phyloP scores from a whole-genome alignment of 2,888 invertebrate genomes.

The Drosophila meridionalis region DNA sequence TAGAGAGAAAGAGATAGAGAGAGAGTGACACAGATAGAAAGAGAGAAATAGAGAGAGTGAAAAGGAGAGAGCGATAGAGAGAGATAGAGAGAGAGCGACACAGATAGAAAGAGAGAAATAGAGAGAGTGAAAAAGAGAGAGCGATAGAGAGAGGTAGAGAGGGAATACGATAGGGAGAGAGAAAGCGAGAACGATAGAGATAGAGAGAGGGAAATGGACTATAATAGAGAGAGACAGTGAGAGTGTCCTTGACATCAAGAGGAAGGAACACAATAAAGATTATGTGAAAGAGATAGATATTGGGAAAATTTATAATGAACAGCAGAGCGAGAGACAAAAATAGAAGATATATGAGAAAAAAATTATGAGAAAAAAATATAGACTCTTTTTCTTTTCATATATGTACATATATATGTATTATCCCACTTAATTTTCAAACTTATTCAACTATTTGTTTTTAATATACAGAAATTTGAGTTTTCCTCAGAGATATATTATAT shows the following conservation, averaged over 20 bases:
- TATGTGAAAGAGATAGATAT: not conserved
- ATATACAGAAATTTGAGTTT: not conserved
- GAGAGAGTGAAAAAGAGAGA: too few species aligned
- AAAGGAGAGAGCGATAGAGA: not conserved
- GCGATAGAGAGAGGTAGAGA: not conserved
- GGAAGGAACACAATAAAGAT: not conserved
- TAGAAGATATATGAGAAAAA: not conserved
- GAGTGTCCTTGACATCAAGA: not conserved
- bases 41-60: too few species aligned
- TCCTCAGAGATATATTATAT: not conserved
- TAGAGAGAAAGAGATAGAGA: not conserved
- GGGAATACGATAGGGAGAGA: not conserved
- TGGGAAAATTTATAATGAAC: too few species aligned
- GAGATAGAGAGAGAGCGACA: not conserved
- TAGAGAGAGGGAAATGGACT: not conserved
- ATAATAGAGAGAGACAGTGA: not conserved
- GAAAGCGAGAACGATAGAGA: not conserved
- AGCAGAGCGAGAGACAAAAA: not conserved
- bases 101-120: too few species aligned
- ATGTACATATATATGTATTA: not conserved
- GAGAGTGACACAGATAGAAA: accelerated
- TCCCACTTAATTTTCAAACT: not conserved
- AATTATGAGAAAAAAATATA: not conserved
- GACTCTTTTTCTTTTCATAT: not conserved
- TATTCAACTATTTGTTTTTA: not conserved